Percentiles rank a stretch among this genome's conserved stretches.
phyloP scores from a whole-genome alignment of 2,888 invertebrate species.

The Eristalinus sepulchralis region DNA sequence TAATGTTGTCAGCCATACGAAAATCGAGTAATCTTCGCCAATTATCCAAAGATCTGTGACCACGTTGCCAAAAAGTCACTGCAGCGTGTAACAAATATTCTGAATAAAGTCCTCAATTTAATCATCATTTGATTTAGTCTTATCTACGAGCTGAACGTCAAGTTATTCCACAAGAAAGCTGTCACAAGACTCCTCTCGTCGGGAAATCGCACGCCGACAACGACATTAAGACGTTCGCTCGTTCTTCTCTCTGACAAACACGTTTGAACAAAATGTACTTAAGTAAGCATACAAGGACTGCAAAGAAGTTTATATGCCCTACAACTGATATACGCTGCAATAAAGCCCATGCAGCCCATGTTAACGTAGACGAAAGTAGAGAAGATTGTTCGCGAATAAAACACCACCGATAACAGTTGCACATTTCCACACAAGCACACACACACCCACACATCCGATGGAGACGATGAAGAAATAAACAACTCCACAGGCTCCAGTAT shows the following conservation, averaged over 20 bases:
- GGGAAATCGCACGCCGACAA: neutral
- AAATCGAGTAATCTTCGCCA: neutral
- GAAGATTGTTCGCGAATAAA: neutral
- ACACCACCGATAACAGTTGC: neutral
- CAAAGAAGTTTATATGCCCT: neutral
- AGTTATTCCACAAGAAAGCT: neutral
- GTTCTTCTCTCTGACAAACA: neutral
- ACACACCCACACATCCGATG: neutral
- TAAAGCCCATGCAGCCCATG: neutral
- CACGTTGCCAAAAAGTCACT: neutral
- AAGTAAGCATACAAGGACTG: neutral
- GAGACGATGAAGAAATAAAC: neutral
- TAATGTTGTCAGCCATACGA: no score
- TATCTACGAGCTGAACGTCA: neutral
- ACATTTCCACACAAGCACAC: neutral
- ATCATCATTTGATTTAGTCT: neutral
- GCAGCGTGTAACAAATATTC: neutral
- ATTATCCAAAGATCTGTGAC: neutral
- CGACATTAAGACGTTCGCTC: neutral
- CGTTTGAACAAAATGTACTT: neutral
- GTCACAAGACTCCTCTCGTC: neutral
- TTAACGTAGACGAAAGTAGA: neutral
- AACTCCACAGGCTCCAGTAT: neutral
- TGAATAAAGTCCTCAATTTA: neutral
- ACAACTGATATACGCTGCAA: neutral